Conservation (phyloP, 1,140 invertebrate genomes). For the Matsumurasca onukii region DNA sequence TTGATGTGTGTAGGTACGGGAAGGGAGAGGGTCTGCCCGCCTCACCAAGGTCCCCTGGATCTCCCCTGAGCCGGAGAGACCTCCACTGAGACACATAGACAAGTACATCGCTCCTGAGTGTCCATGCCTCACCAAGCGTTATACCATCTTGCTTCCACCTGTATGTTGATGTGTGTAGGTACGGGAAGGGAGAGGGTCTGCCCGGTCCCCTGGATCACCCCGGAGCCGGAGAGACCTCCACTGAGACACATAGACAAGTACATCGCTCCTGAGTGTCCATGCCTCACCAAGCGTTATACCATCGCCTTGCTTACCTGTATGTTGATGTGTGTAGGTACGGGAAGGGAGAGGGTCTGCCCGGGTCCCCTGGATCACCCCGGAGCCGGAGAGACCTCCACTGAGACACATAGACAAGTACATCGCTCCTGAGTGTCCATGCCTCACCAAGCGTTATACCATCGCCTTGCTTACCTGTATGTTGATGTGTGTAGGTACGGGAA, state of each 20-base stretch:
- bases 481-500: background rate
- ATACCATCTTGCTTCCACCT: no score
- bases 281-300: conserved; percentile 83
- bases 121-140: conserved; percentile 83
- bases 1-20: background rate
- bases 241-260: conserved; percentile 86
- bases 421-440: conserved; percentile 82
- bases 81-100: conserved; percentile 81
- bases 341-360: conserved; percentile 1
- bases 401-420: conserved; percentile 87
- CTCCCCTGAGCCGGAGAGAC: conserved; percentile 43
- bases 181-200: background rate
- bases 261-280: conserved; percentile 83
- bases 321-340: background rate
- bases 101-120: conserved; percentile 85
- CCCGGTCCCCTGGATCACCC: conserved; percentile 44
- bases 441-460: conserved; percentile 85
- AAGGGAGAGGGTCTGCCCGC: conserved; percentile 9
- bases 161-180: no score
- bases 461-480: conserved; percentile 83
- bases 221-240: conserved; percentile 72
- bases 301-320: conserved; percentile 83
- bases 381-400: conserved; percentile 74
- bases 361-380: conserved; percentile 48
- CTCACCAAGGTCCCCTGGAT: conserved; percentile 3